These are phyloP conservation scores for Lottia scabra DNA, from an alignment of 2,888 invertebrate genomes.

Conservation along the genomic window DNA sequence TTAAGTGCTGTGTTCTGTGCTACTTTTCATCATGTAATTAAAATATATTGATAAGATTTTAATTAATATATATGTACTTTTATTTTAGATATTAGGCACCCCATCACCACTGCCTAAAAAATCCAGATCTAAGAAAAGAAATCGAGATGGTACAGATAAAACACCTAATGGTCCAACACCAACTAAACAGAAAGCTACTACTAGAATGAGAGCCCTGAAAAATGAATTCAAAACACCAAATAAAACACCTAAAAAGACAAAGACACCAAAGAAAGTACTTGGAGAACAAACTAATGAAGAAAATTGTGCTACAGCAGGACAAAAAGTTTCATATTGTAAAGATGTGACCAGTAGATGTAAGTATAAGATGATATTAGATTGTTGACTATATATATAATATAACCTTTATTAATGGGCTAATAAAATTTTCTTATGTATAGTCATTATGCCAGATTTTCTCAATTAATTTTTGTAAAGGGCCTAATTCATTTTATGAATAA, in stretches of 20 bases:
- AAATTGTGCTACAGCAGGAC: background rate
- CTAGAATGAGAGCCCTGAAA: conserved; percentile 30
- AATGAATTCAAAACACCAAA: conserved; percentile 21
- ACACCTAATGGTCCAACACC: conserved; percentile 40
- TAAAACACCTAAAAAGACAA: conserved; percentile 22
- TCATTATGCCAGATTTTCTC: too few species aligned
- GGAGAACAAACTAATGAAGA: background rate
- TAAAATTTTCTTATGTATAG: background rate
- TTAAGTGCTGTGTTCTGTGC: too few species aligned
- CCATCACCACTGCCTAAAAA: conserved; percentile 25
- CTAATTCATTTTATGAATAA: too few species aligned
- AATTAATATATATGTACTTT: background rate
- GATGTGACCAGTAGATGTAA: conserved; percentile 55
- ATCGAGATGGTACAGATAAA: conserved; percentile 35
- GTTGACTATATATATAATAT: too few species aligned
- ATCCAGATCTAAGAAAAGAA: conserved; percentile 35
- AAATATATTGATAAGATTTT: too few species aligned
- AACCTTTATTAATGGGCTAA: background rate
- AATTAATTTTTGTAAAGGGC: too few species aligned
- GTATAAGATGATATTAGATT: background rate
- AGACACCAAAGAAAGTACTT: conserved; percentile 12
- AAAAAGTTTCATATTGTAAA: conserved; percentile 44
- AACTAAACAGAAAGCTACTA: conserved; percentile 37
- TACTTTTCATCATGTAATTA: too few species aligned
- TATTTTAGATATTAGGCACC: conserved; percentile 15